Conservation (phyloP, 2,113 vertebrate species). For the Amphiprion ocellaris region DNA sequence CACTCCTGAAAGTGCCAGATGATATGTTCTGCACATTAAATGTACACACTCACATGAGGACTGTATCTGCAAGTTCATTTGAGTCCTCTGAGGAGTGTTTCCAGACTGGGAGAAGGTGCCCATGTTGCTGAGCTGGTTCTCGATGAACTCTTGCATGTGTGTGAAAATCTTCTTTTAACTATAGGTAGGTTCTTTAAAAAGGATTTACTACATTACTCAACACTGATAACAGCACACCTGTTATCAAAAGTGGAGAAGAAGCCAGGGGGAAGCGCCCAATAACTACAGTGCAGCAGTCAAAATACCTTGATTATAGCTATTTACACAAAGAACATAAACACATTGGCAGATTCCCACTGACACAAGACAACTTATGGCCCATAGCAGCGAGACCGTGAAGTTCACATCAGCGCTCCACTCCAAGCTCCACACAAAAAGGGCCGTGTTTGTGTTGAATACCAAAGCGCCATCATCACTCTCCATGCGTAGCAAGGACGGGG, state of each 20-base stretch:
- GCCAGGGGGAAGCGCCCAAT: background rate
- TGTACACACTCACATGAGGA: constrained; percentile 31
- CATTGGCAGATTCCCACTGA: constrained; percentile 45
- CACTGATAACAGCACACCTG: constrained; percentile 45
- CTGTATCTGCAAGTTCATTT: constrained; percentile 41
- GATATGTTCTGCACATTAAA: constrained; percentile 42
- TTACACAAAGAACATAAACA: constrained; percentile 68
- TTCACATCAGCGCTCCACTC: constrained; percentile 53
- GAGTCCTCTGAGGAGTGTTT: constrained; percentile 29
- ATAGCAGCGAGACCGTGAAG: constrained; percentile 28
- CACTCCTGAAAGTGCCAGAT: constrained; percentile 39
- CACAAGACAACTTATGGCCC: constrained; percentile 41
- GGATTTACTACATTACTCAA: constrained; percentile 20
- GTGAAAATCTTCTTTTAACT: background rate
- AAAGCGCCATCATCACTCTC: constrained; percentile 52
- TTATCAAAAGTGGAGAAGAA: constrained; percentile 39
- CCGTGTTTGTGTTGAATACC: constrained; percentile 57
- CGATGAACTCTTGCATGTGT: background rate
- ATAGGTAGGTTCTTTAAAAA: constrained; percentile 12
- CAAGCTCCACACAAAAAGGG: constrained; percentile 28
- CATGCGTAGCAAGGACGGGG: constrained; percentile 56
- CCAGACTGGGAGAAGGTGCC: constrained; percentile 8
- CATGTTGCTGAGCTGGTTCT: constrained; percentile 48
- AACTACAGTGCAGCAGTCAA: constrained; percentile 29
- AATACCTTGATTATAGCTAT: constrained; percentile 67